These are phyloP conservation scores for Chymomyza fuscimana DNA, from an alignment of 2,888 invertebrate genomes.

Conservation along the genomic window DNA sequence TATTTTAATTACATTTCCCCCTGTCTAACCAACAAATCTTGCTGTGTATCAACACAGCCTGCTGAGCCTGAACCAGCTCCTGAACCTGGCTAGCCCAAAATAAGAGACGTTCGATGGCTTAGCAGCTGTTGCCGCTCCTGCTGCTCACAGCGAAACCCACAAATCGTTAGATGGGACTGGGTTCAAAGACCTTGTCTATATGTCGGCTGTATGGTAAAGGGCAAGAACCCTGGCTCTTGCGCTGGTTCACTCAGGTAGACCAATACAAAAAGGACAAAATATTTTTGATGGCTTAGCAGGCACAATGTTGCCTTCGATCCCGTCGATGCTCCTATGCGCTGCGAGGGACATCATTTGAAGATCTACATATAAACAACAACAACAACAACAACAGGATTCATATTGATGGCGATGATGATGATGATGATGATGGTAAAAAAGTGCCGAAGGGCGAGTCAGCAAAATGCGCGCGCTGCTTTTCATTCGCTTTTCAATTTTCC, in stretches of 20 bases:
- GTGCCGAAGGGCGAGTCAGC: constrained; percentile 45
- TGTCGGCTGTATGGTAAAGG: constrained; percentile 29
- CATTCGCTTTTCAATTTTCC: constrained; percentile 65
- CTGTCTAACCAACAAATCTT: constrained; percentile 35
- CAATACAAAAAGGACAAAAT: constrained; percentile 18
- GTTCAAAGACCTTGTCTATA: constrained; percentile 62
- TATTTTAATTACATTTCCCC: constrained; percentile 64
- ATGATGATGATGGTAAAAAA: constrained; percentile 41
- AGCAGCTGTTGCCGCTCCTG: constrained; percentile 10
- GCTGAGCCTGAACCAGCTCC: neutral
- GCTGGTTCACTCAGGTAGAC: constrained; percentile 21
- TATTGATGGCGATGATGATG: constrained; percentile 26
- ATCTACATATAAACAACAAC: constrained; percentile 52
- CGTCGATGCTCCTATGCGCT: constrained; percentile 19
- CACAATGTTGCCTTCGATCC: constrained; percentile 30
- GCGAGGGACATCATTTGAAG: constrained; percentile 60
- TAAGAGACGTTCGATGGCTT: neutral
- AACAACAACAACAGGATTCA: constrained; percentile 35
- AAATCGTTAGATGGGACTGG: constrained; percentile 54
- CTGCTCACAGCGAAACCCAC: constrained; percentile 42
- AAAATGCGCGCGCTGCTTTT: constrained; percentile 59
- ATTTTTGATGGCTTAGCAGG: constrained; percentile 28
- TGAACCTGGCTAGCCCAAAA: neutral
- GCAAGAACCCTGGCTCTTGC: constrained; percentile 20
- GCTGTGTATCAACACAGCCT: constrained; percentile 21